phyloP scores from a whole-genome alignment of 2,888 invertebrate genomes.

The Noctua janthe region DNA sequence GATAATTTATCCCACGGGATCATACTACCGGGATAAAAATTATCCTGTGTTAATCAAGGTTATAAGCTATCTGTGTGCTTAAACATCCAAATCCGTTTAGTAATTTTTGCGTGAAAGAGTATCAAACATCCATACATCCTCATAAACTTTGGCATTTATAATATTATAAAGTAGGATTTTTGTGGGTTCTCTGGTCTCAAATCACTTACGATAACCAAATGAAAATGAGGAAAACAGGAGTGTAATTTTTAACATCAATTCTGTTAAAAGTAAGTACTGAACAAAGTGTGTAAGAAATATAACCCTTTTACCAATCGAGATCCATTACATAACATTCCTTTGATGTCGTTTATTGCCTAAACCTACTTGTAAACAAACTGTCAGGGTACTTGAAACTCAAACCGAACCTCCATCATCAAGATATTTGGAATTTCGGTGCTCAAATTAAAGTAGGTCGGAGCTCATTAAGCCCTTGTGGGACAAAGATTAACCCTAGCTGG shows the following conservation, averaged over 20 bases:
- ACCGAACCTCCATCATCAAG: slow-evolving; percentile 55
- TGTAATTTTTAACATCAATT: not conserved
- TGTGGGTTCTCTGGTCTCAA: not conserved
- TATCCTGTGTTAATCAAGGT: too few relatives aligned
- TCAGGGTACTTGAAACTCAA: slow-evolving; percentile 48
- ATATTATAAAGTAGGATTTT: not conserved
- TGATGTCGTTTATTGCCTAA: slow-evolving; percentile 18
- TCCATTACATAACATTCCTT: slow-evolving; percentile 19
- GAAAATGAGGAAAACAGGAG: not conserved
- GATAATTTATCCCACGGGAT: too few relatives aligned
- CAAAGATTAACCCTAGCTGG: slow-evolving; percentile 59
- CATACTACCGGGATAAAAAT: too few relatives aligned
- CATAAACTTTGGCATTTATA: too few relatives aligned
- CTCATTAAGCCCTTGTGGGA: slow-evolving; percentile 64
- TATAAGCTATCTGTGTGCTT: too few relatives aligned
- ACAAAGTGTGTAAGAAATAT: not conserved
- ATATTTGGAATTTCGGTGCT: slow-evolving; percentile 58
- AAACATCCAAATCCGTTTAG: too few relatives aligned
- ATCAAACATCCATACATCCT: too few relatives aligned
- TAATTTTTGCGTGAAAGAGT: too few relatives aligned
- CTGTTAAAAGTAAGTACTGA: not conserved
- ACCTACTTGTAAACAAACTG: slow-evolving; percentile 45
- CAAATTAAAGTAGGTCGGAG: slow-evolving; percentile 60
- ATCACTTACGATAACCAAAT: not conserved
- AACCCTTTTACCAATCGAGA: not conserved